Conservation (phyloP, 2,113 vertebrate species). For the Pangasianodon gigas region DNA sequence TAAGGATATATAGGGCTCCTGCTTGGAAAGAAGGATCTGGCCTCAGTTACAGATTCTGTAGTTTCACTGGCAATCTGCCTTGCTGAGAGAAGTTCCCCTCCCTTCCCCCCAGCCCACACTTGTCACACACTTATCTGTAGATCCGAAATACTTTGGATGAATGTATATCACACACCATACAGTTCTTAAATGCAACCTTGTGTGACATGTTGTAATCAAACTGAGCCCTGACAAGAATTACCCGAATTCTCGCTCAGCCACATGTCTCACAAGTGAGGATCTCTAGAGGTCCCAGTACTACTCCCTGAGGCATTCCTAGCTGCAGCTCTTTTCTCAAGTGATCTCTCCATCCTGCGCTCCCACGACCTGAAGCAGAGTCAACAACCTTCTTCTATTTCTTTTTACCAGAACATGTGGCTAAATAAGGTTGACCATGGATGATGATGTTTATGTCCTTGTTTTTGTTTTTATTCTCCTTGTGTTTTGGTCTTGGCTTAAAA, state of each 20-base stretch:
- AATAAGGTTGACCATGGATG: neutral
- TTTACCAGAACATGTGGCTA: neutral
- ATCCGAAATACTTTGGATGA: neutral
- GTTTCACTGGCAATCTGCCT: conserved; percentile 8
- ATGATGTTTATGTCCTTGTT: neutral
- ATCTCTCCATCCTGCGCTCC: neutral
- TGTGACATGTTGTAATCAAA: neutral
- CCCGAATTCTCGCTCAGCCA: neutral
- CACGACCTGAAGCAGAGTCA: conserved; percentile 27
- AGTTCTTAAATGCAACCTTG: neutral
- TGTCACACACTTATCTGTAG: neutral
- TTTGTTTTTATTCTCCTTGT: conserved; percentile 11
- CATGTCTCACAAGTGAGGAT: neutral
- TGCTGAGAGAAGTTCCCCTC: neutral
- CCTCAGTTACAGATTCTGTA: conserved; percentile 37
- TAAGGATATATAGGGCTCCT: conserved; percentile 35
- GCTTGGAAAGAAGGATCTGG: conserved; percentile 29
- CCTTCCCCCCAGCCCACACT: neutral
- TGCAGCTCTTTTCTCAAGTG: neutral
- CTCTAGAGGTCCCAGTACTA: conserved; percentile 1
- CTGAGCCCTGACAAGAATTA: neutral
- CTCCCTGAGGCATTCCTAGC: conserved; percentile 26
- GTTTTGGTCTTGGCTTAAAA: conserved; percentile 26
- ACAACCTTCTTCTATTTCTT: conserved; percentile 25
- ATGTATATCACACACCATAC: neutral